Conservation (phyloP, 2,888 invertebrate genomes). For the Synergus laeviventris region DNA sequence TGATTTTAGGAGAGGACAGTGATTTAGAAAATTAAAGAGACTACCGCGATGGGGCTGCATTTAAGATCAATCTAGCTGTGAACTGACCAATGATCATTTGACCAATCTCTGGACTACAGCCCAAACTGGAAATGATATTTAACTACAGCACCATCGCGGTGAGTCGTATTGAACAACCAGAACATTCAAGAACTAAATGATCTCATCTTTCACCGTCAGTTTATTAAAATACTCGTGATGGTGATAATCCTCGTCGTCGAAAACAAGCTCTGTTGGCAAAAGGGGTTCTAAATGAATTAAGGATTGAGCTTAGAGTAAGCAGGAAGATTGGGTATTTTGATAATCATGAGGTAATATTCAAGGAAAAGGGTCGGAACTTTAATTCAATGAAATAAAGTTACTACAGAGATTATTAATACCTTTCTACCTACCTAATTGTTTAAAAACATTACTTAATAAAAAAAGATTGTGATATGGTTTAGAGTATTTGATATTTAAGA, state of each 20-base stretch:
- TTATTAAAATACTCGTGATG: background rate
- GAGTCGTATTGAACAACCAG: background rate
- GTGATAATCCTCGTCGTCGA: constrained; percentile 22
- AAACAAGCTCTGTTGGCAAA: constrained; percentile 20
- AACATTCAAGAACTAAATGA: background rate
- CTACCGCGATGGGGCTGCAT: too few species aligned
- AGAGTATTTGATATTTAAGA: too few species aligned
- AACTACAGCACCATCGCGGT: background rate
- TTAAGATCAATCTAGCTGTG: too few species aligned
- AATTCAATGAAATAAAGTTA: background rate
- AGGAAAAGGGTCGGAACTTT: constrained; percentile 3
- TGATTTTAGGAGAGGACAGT: constrained; percentile 1
- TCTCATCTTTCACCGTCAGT: constrained; percentile 23
- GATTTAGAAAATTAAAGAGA: too few species aligned
- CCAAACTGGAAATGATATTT: too few species aligned
- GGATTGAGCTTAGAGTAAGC: constrained; percentile 17
- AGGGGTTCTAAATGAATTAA: constrained; percentile 31
- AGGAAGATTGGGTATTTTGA: constrained; percentile 27
- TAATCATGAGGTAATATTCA: constrained; percentile 25
- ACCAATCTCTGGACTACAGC: too few species aligned
- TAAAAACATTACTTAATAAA: too few species aligned
- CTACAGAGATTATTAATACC: constrained; percentile 22
- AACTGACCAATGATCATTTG: too few species aligned
- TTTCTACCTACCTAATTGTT: background rate
- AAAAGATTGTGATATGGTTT: too few species aligned